phyloP scores from a whole-genome alignment of 2,797 vertebrate genomes.

The Rhinogobio ventralis region DNA sequence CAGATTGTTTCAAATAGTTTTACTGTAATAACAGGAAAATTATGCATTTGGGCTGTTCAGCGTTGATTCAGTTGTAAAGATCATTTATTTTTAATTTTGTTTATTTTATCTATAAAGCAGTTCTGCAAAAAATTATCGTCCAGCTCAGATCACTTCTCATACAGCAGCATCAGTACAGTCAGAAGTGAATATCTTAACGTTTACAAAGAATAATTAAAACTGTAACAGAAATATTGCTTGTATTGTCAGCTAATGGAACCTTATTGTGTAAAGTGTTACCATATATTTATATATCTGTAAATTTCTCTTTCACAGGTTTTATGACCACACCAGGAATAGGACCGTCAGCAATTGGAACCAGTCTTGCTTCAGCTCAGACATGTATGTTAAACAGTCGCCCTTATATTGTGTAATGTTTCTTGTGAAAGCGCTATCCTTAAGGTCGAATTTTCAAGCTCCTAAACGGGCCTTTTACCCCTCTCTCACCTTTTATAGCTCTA shows the following conservation, averaged over 20 bases:
- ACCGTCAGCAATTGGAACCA: conserved; percentile 78
- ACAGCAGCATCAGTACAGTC: background rate
- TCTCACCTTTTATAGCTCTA: conserved; percentile 78
- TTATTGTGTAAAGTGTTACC: background rate
- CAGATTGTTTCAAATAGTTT: background rate
- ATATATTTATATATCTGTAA: background rate
- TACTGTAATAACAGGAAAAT: background rate
- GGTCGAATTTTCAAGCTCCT: background rate
- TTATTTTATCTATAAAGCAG: background rate
- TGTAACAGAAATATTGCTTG: background rate
- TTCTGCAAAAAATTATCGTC: background rate
- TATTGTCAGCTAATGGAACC: background rate
- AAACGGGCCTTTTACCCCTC: background rate
- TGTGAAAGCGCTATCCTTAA: background rate
- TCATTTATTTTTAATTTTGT: background rate
- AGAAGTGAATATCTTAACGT: background rate
- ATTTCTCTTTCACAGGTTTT: conserved; percentile 75
- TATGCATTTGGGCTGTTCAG: too few species aligned
- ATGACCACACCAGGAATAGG: conserved; percentile 87
- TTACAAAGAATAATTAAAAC: background rate
- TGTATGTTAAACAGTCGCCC: conserved; percentile 70
- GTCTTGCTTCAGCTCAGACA: conserved; percentile 72
- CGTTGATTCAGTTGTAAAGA: too few species aligned
- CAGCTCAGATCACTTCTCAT: background rate
- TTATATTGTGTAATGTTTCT: background rate